Conservation (phyloP, 2,797 vertebrate species). For the Amblyraja radiata region DNA sequence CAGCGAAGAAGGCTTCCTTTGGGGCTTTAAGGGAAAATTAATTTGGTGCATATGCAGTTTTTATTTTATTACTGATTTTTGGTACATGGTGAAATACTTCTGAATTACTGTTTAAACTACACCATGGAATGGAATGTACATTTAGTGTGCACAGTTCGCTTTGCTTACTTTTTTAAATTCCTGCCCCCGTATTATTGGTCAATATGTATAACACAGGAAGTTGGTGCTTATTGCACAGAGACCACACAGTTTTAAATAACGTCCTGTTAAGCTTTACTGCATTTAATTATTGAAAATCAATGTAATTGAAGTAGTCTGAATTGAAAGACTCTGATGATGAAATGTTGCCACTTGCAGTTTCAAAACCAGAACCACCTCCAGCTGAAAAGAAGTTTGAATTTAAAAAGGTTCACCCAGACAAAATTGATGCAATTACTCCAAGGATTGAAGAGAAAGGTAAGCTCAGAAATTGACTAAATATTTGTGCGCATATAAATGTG, state of each 20-base stretch:
- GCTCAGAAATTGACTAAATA: slow-evolving; percentile 29
- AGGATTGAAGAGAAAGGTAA: slow-evolving; percentile 79
- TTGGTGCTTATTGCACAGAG: slow-evolving; percentile 38
- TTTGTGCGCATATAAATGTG: background rate
- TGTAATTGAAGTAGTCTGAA: background rate
- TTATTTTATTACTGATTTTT: background rate
- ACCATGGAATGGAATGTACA: background rate
- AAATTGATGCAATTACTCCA: slow-evolving; percentile 45
- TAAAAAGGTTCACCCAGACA: background rate
- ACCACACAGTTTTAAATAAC: background rate
- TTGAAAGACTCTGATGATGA: background rate
- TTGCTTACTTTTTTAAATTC: background rate
- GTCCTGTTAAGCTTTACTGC: background rate
- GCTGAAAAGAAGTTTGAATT: slow-evolving; percentile 65
- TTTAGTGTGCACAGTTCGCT: background rate
- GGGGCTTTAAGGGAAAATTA: background rate
- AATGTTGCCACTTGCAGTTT: slow-evolving; percentile 64
- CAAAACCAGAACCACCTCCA: slow-evolving; percentile 70
- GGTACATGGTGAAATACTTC: background rate
- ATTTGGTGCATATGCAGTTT: background rate
- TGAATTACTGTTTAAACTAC: background rate
- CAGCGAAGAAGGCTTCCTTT: background rate
- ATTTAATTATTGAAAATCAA: background rate
- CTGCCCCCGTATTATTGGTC: slow-evolving; percentile 7
- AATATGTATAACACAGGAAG: slow-evolving; percentile 46